Conservation (phyloP, 2,888 invertebrate species). For the Ochlodes sylvanus region DNA sequence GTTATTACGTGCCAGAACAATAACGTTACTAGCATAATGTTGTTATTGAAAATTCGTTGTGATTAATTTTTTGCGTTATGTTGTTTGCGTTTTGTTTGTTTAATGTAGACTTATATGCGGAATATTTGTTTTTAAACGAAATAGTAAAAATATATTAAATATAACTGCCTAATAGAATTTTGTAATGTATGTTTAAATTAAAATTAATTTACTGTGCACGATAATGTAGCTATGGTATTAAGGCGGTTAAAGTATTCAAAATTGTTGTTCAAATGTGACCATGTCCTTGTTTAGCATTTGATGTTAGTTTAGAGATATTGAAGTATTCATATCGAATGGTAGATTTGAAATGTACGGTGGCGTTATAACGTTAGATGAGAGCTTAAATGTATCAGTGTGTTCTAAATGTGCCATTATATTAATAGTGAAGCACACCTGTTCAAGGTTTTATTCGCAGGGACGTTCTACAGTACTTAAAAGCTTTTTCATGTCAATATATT, state of each 20-base stretch:
- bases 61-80: slow-evolving; percentile 45
- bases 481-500: slow-evolving; percentile 53
- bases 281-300: slow-evolving; percentile 32
- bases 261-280: slow-evolving; percentile 26
- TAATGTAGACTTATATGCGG: slow-evolving; percentile 7
- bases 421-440: slow-evolving; percentile 23
- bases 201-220: slow-evolving; percentile 21
- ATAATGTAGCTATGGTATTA: slow-evolving; percentile 14
- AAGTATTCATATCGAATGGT: slow-evolving; percentile 24
- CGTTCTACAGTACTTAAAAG: slow-evolving; percentile 54
- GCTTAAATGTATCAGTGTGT: slow-evolving; percentile 66
- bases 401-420: slow-evolving; percentile 67
- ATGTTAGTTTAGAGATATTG: slow-evolving; percentile 33
- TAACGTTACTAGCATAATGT: slow-evolving; percentile 41
- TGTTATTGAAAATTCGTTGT: slow-evolving; percentile 41
- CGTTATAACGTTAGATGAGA: slow-evolving; percentile 43
- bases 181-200: slow-evolving; percentile 16
- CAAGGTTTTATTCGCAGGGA: slow-evolving; percentile 25
- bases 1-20: slow-evolving; percentile 57
- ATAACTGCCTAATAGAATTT: slow-evolving; percentile 31
- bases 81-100: slow-evolving; percentile 34
- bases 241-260: slow-evolving; percentile 17
- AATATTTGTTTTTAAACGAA: slow-evolving; percentile 26
- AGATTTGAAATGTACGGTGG: slow-evolving; percentile 27
- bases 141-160: slow-evolving; percentile 21